These are phyloP conservation scores for Heterocephalus glaber DNA, from an alignment of 2,113 vertebrate species.

Conservation along the genomic window DNA sequence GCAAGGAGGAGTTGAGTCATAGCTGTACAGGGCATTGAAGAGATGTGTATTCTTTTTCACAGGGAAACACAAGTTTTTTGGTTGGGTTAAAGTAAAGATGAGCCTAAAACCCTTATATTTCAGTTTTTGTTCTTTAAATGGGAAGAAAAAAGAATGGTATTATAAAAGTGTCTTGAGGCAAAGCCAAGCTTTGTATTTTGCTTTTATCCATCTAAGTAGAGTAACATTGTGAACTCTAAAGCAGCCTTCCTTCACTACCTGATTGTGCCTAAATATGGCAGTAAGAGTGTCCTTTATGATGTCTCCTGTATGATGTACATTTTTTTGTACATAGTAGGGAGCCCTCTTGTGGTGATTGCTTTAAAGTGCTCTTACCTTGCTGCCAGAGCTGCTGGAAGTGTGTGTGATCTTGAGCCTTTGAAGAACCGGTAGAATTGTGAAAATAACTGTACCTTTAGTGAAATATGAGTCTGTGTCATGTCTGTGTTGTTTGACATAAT, in stretches of 20 bases:
- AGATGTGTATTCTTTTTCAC: not conserved
- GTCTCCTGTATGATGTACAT: not conserved
- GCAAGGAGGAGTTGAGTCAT: not conserved
- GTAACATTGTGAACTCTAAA: conserved; percentile 17
- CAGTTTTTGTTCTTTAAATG: not conserved
- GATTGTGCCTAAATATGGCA: not conserved
- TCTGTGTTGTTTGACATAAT: not conserved
- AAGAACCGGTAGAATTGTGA: not conserved
- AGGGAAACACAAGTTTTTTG: not conserved
- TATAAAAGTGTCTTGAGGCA: not conserved
- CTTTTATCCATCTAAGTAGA: conserved; percentile 57
- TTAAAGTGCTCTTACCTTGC: conserved; percentile 3
- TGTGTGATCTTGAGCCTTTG: not conserved
- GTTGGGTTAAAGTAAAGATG: not conserved
- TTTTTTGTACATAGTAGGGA: conserved; percentile 71
- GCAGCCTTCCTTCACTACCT: conserved; percentile 53
- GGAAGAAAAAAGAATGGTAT: not conserved
- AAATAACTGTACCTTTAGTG: not conserved
- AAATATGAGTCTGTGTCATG: not conserved
- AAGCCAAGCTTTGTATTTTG: conserved; percentile 10
- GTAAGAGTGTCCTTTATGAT: not conserved
- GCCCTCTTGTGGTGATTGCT: conserved; percentile 79
- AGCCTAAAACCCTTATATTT: not conserved
- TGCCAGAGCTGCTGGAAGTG: not conserved
- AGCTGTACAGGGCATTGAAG: no score